These are phyloP conservation scores for Isichthys henryi DNA, from an alignment of 2,113 vertebrate genomes.

Conservation along the genomic window DNA sequence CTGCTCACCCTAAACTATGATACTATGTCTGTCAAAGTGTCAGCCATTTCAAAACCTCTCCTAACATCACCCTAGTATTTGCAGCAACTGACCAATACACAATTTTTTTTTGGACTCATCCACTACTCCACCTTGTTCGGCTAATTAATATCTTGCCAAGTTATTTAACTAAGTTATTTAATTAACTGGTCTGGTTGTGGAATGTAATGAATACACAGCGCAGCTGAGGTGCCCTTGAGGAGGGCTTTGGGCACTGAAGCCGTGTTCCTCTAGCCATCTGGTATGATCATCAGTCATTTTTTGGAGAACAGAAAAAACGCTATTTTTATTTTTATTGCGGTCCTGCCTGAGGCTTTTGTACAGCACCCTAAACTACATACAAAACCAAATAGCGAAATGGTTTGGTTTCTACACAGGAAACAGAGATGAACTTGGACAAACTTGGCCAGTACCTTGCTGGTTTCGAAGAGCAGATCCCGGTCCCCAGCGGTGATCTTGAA, in stretches of 20 bases:
- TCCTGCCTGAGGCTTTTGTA: neutral
- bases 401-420: neutral
- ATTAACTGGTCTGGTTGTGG: neutral
- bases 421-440: neutral
- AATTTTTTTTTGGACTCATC: neutral
- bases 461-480: constrained; percentile 78
- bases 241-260: neutral
- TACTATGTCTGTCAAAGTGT: neutral
- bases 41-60: neutral
- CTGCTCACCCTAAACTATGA: neutral
- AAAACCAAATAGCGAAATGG: neutral
- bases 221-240: neutral
- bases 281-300: neutral
- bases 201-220: neutral
- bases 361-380: neutral
- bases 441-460: constrained; percentile 66
- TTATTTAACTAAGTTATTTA: neutral
- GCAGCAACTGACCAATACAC: neutral
- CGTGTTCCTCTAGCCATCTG: neutral
- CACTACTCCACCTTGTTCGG: neutral
- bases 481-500: constrained; percentile 78
- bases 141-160: neutral
- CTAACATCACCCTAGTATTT: neutral
- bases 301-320: neutral
- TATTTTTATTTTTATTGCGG: neutral